Conservation (phyloP, 2,113 vertebrate species). For the Salvelinus sp. region DNA sequence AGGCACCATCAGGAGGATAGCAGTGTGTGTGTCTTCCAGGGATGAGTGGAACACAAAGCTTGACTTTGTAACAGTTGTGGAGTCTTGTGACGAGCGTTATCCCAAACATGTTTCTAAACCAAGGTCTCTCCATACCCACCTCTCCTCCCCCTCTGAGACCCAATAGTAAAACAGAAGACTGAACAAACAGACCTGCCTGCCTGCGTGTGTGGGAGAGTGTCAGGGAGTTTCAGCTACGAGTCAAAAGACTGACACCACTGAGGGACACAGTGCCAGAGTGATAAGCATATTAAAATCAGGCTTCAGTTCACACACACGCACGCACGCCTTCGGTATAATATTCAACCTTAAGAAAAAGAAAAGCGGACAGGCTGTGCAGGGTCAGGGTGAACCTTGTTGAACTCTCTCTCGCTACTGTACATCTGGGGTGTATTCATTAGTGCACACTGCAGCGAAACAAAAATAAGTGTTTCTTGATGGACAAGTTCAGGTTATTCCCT, state of each 20-base stretch:
- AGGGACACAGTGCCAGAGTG: not conserved
- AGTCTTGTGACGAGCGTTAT: constrained; percentile 1
- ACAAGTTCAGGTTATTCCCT: too few species aligned
- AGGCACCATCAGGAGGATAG: constrained; percentile 28
- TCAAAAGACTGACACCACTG: too few species aligned
- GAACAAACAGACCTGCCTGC: not conserved
- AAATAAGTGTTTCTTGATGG: too few species aligned
- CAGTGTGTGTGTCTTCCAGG: not conserved
- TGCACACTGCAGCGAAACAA: too few species aligned
- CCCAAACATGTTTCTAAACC: constrained; percentile 4
- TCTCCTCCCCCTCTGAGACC: not conserved
- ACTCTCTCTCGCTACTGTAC: too few species aligned
- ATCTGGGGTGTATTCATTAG: too few species aligned
- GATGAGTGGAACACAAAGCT: constrained; percentile 4
- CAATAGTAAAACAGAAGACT: not conserved
- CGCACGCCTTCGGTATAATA: not conserved
- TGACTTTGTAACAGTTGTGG: not conserved
- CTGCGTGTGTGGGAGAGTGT: not conserved
- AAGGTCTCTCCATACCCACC: not conserved
- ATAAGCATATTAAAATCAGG: not conserved
- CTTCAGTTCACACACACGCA: not conserved
- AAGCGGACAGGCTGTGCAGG: not conserved
- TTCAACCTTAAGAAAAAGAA: not conserved
- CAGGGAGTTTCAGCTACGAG: too few species aligned
- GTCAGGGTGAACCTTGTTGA: too few species aligned